Evolutionary conservation across 2,113 vertebrate species (phyloP).

Genomic region (Gymnarchus niloticus): DNA sequence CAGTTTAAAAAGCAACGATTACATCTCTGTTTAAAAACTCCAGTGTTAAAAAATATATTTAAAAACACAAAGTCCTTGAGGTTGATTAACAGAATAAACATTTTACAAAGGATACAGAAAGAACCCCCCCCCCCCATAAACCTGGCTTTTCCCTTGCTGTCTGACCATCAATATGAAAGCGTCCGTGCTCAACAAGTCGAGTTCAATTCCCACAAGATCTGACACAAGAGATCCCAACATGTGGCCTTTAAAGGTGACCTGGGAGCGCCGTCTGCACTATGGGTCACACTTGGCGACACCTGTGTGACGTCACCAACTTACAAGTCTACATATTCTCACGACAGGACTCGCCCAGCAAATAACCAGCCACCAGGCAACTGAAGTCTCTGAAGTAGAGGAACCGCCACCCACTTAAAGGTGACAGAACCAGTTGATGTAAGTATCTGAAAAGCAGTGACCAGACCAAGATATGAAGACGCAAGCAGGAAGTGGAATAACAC

Average conservation of each 20-base stretch:
- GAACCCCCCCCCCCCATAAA: not conserved
- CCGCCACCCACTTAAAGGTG: no score
- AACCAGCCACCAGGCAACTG: not conserved
- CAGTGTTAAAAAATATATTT: conserved; percentile 27
- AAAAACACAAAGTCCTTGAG: conserved; percentile 20
- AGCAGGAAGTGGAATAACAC: not conserved
- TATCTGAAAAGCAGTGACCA: not conserved
- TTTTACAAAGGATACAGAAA: not conserved
- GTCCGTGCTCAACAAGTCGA: not conserved
- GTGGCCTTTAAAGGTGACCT: not conserved
- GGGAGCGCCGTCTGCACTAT: not conserved
- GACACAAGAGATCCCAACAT: not conserved
- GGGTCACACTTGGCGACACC: not conserved
- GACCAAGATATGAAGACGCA: not conserved
- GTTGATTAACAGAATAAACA: not conserved
- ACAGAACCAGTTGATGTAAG: not conserved
- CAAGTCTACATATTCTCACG: not conserved
- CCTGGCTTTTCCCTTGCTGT: not conserved
- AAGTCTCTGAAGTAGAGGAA: not conserved
- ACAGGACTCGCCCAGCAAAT: not conserved
- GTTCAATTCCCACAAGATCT: not conserved
- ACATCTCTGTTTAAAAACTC: conserved; percentile 21
- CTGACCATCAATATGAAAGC: not conserved
- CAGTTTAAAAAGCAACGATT: conserved; percentile 13
- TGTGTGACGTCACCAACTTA: not conserved